Percentiles rank a stretch among this genome's conserved stretches.
These are phyloP conservation scores for Dipodomys merriami DNA, from an alignment of 2,113 vertebrate species.

Conservation along the genomic window DNA sequence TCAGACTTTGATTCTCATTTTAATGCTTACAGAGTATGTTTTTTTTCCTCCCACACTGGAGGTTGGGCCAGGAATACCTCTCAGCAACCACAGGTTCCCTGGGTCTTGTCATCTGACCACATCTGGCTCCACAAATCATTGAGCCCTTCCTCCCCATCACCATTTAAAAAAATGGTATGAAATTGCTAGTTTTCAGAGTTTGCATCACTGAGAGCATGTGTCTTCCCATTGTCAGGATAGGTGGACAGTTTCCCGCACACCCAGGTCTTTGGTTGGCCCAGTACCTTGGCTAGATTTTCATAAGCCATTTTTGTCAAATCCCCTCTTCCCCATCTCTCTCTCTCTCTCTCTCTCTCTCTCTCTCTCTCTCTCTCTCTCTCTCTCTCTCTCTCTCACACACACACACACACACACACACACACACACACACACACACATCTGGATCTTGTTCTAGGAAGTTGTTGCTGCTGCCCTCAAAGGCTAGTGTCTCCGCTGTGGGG, in stretches of 20 bases:
- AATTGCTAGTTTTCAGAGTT: background rate
- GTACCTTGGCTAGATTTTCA: background rate
- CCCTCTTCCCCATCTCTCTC: no score
- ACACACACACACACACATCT: background rate
- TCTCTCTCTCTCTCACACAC: no score
- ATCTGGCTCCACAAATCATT: background rate
- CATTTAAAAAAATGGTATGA: rapidly evolving
- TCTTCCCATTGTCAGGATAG: background rate
- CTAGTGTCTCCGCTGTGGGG: background rate
- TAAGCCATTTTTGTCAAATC: background rate
- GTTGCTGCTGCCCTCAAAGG: background rate
- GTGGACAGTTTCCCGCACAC: background rate
- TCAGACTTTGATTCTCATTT: background rate
- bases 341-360: no score
- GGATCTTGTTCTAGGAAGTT: background rate
- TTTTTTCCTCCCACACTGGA: background rate
- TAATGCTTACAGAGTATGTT: background rate
- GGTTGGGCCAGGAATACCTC: background rate
- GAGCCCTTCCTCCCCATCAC: background rate
- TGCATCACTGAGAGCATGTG: background rate
- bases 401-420: no score
- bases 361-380: no score
- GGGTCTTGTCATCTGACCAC: background rate
- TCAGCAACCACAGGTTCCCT: background rate
- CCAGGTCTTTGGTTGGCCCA: background rate